phyloP scores from a whole-genome alignment of 2,113 vertebrate species.

The Delphinapterus leucas region DNA sequence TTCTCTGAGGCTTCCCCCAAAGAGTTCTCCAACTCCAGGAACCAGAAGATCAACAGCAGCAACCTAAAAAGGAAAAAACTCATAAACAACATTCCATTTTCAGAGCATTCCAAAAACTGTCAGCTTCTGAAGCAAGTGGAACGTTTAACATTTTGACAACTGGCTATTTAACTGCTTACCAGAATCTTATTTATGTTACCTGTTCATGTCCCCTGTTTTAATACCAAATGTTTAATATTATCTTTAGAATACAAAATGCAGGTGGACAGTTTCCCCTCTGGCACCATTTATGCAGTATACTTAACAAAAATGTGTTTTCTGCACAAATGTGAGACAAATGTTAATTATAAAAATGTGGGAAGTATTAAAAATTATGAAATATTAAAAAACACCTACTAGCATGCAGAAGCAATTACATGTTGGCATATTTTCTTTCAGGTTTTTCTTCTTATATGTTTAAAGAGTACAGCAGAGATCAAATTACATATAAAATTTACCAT shows the following conservation, averaged over 20 bases:
- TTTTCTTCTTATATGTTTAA: neutral
- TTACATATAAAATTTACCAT: neutral
- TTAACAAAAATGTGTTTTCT: conserved; percentile 14
- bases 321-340: neutral
- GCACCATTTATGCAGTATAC: neutral
- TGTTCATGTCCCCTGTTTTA: neutral
- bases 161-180: neutral
- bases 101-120: neutral
- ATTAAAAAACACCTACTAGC: neutral
- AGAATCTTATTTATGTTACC: neutral
- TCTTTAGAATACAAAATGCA: neutral
- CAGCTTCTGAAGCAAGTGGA: neutral
- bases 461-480: neutral
- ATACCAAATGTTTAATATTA: neutral
- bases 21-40: conserved; percentile 94
- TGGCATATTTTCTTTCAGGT: neutral
- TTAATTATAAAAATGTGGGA: neutral
- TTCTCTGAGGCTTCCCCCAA: conserved; percentile 95
- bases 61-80: conserved; percentile 82
- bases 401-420: neutral
- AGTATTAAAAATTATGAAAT: neutral
- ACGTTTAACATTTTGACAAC: neutral
- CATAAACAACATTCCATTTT: neutral
- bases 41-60: conserved; percentile 97
- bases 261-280: neutral